These are phyloP conservation scores for Globicephala melas DNA, from an alignment of 2,113 vertebrate species.

Conservation along the genomic window DNA sequence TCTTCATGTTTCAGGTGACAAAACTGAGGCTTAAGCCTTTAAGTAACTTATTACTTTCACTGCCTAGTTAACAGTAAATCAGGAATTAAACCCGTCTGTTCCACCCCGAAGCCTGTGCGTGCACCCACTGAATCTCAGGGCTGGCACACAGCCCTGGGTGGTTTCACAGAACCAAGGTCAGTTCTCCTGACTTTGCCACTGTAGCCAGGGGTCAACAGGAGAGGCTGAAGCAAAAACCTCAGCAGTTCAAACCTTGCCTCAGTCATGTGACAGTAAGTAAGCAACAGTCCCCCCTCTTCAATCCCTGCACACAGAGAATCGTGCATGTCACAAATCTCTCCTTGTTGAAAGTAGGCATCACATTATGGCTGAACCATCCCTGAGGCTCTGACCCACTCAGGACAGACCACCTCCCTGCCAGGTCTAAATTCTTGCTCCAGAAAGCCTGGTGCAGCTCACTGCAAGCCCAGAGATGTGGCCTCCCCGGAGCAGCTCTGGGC, in stretches of 20 bases:
- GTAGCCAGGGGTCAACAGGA: rapidly evolving
- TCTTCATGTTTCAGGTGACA: background rate
- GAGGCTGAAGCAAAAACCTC: background rate
- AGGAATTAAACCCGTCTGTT: background rate
- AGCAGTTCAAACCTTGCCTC: background rate
- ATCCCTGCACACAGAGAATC: background rate
- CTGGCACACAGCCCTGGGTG: background rate
- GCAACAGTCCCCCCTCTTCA: background rate
- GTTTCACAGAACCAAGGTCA: background rate
- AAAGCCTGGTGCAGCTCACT: background rate
- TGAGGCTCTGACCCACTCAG: background rate
- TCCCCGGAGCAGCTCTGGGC: constrained; percentile 69
- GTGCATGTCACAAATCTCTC: background rate
- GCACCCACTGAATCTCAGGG: background rate
- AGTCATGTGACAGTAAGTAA: background rate
- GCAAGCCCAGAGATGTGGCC: background rate
- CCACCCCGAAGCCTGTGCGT: background rate
- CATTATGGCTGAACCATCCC: background rate
- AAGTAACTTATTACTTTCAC: background rate
- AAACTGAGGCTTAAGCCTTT: background rate
- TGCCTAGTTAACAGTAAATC: background rate
- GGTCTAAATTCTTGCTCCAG: background rate
- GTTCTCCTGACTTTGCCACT: background rate
- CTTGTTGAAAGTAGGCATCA: background rate
- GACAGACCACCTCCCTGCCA: constrained; percentile 16